Evolutionary conservation across 2,797 vertebrate genomes (phyloP), one percentile per base, ranked within the genome.

Genomic region (Cynodonichthys magdalenae): DNA sequence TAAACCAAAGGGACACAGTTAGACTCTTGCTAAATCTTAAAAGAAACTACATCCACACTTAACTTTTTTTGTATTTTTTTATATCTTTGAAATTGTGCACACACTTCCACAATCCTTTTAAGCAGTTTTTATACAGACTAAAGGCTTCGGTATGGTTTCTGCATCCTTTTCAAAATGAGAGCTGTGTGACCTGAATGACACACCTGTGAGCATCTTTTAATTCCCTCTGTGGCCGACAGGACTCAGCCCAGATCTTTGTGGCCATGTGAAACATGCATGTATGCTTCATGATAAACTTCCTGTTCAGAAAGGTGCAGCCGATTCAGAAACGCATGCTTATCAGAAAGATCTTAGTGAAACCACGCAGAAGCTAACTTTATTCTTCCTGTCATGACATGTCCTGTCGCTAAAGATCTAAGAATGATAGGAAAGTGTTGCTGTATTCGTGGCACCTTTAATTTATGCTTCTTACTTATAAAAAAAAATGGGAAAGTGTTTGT

Each of bases 1-100:
- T 73, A 81, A 81, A 80, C 79, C 81, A 85, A 89, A 88, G 77
- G 85, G 86, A 84, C 66, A 24, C 71, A 10, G 49, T 76, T 74
- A 31, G 58, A 82, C 71, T 79, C 48, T 64, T 60, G 65, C 51
- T 48, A 50, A 59, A 73, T 74, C n/a, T 56, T 54, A 59, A 12
- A 15, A 67, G 49, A 19, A 67, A 51, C 54, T 72, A 15, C 67
- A 82, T 69, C 67, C 41, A 68, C 39, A 57, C 50, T 57, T 64
- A 61, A 19, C 31, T 20, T 51, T 4, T 63, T 65, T 75, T 76
- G 9, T 80, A 67, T 47, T 70, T 36, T 75, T 19, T 69, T 48
- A 58, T 24, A 9, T 42, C 17, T 74, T 27, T 48, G 71, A 39
- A 68, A 44, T 24, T 45, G 27, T 45, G 27, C 42, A 65, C 63